These are phyloP conservation scores for Shargacucullia verbasci DNA, from an alignment of 2,888 invertebrate species.

Conservation along the genomic window DNA sequence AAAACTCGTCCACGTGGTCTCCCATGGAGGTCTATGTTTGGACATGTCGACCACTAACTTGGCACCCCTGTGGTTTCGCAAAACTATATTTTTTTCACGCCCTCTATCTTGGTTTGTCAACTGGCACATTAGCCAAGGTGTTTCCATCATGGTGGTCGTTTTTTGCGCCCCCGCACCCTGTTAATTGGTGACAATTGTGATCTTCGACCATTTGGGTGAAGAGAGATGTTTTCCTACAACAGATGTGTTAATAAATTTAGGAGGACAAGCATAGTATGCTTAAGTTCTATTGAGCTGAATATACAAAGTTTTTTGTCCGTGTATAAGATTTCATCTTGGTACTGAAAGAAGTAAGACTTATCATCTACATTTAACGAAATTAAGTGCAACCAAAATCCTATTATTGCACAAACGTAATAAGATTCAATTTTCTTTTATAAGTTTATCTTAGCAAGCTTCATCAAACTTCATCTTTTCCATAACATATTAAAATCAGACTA, in stretches of 20 bases:
- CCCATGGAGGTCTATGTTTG: constrained; percentile 80
- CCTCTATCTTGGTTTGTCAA: constrained; percentile 80
- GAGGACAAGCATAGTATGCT: constrained; percentile 32
- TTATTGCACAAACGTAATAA: too few relatives aligned
- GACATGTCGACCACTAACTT: constrained; percentile 75
- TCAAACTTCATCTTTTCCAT: too few relatives aligned
- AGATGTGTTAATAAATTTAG: constrained; percentile 73
- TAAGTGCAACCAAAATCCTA: too few relatives aligned
- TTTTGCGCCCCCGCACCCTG: constrained; percentile 74
- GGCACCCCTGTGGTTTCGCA: constrained; percentile 82
- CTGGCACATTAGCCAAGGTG: constrained; percentile 87
- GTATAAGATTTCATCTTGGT: too few relatives aligned
- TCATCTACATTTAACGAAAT: too few relatives aligned
- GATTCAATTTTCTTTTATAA: too few relatives aligned
- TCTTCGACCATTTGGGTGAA: constrained; percentile 79
- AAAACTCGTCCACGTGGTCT: constrained; percentile 65
- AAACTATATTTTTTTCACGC: constrained; percentile 72
- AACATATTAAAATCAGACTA: too few relatives aligned
- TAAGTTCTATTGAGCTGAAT: constrained; percentile 15
- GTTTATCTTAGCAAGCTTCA: too few relatives aligned
- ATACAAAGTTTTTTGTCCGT: too few relatives aligned
- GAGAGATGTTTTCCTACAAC: constrained; percentile 84
- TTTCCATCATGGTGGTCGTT: constrained; percentile 83
- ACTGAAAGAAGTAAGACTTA: too few relatives aligned
- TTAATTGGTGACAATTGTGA: constrained; percentile 88